Evolutionary conservation across 53 echinoderm and acorn worm genomes (phyloP), one percentile per base, ranked within the genome.

Genomic region (Paracentrotus lividus): DNA sequence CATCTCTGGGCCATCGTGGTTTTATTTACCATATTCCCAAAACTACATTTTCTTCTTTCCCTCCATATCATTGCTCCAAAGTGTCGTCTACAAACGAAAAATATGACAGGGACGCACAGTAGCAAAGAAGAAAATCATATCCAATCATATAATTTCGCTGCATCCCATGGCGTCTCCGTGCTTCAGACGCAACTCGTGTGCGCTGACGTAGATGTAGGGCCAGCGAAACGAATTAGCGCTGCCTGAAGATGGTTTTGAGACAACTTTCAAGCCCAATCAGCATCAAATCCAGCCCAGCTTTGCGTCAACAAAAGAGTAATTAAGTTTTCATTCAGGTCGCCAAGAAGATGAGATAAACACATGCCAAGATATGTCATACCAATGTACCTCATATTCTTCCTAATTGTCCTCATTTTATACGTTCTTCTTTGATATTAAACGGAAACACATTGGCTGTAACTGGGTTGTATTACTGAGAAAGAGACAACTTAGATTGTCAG

Each of bases 251-350:
- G 16, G 27, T n/a, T 32, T 27, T 72, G 20, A 69, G 92, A 78
- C 54, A 78, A 78, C 77, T 55, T n/a, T 92, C 92, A 20, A 78
- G 23, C 77, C 59, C 81, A 92, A 92, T 92, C 60, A 92, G 16
- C n/a, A 42, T 92, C 92, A 92, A 92, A 78, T 24, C 12, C 9
- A 27, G 24, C 77, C 58, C 24, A 34, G 92, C 33, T 54, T 24
- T 81, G n/a, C 92, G 61, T 92, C 92, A 92, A 92, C 92, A 92
- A 92, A 78, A 78, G 92, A 78, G 78, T 92, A 92, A 92, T 92
- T 92, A 92, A 92, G 92, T 57, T 78, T 78, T 92, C 92, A 92
- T 77, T 92, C 92, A 75, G 75, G 34, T n/a, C 65, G 27, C 51
- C 4, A 23, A 42, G 15, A 77, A 49, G 45, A 92, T 92, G 78